Conservation (phyloP, 2,888 invertebrate genomes). For the Zygogramma bicolorata region DNA sequence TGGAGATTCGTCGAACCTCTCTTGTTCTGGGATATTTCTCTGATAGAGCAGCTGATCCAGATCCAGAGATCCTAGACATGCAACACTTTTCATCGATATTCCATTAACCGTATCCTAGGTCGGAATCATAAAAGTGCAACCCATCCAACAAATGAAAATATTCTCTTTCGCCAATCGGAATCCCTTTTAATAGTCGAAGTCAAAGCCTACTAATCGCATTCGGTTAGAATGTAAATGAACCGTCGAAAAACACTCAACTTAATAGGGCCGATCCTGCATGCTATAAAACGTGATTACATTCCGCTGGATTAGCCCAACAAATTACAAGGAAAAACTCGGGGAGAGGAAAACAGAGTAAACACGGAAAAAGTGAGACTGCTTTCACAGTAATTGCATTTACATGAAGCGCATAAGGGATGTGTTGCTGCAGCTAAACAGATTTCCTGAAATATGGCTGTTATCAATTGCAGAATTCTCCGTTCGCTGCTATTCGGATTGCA, state of each 20-base stretch:
- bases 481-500: not conserved
- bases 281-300: slow-evolving; percentile 38
- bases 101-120: no score
- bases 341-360: slow-evolving; percentile 24
- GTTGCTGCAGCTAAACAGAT: slow-evolving; percentile 20
- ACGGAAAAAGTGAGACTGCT: slow-evolving; percentile 20
- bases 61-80: no score
- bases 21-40: no score
- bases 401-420: slow-evolving; percentile 23
- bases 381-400: slow-evolving; percentile 37
- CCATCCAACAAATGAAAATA: not conserved
- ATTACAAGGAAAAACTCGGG: slow-evolving; percentile 14
- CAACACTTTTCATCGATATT: not conserved
- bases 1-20: no score
- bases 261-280: slow-evolving; percentile 29
- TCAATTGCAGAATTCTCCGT: slow-evolving; percentile 11
- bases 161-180: not conserved
- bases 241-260: slow-evolving; percentile 29
- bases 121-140: no score
- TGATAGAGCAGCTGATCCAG: no score
- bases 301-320: slow-evolving; percentile 28
- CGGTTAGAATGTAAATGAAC: slow-evolving; percentile 29
- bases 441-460: slow-evolving; percentile 21
- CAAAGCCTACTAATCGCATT: not conserved
- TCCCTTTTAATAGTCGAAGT: not conserved